Conservation (phyloP, 1,140 invertebrate genomes). For the Whitmania pigra region DNA sequence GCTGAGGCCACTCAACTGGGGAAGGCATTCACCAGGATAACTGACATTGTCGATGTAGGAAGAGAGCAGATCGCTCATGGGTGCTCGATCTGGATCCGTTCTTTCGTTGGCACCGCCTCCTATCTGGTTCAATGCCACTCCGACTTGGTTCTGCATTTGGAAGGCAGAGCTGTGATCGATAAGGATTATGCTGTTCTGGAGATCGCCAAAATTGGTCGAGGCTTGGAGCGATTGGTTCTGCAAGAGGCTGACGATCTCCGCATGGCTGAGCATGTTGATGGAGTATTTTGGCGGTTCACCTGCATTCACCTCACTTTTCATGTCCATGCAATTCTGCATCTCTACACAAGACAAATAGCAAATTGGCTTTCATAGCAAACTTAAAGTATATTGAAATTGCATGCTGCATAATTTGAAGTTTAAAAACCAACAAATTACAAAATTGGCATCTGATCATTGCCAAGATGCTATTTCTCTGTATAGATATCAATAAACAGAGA, state of each 20-base stretch:
- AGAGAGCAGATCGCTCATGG: background rate
- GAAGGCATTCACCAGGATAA: background rate
- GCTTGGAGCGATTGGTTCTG: background rate
- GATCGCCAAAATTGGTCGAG: background rate
- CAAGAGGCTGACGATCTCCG: background rate
- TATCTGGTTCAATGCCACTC: background rate
- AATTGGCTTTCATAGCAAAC: background rate
- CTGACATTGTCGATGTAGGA: background rate
- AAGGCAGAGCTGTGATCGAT: background rate
- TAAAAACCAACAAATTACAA: background rate
- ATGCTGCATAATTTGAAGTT: background rate
- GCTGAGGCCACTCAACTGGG: background rate
- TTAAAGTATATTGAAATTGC: background rate
- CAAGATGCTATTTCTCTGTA: background rate
- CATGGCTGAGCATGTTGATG: background rate
- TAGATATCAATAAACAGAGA: background rate
- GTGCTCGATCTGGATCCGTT: background rate
- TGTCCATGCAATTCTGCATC: background rate
- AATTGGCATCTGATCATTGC: background rate
- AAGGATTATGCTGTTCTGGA: background rate
- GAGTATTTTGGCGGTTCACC: constrained; percentile 6
- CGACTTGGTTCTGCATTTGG: background rate
- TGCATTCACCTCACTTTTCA: background rate
- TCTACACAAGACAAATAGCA: background rate
- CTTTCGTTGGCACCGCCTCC: background rate